Evolutionary conservation across 2,797 vertebrate species (phyloP).

Genomic region (Craterocephalus amniculus): DNA sequence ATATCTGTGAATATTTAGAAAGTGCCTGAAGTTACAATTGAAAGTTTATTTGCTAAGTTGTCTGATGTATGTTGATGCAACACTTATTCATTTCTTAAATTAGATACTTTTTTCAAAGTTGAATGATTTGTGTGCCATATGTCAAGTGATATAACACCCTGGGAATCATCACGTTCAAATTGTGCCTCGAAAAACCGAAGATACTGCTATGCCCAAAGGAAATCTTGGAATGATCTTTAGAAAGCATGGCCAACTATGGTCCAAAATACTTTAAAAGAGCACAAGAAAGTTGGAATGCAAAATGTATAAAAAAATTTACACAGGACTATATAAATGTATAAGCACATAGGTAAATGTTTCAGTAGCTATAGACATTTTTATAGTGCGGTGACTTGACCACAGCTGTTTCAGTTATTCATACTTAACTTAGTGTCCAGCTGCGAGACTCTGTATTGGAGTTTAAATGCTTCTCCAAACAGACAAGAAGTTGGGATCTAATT

Average conservation of each 20-base stretch:
- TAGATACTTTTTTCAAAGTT: neutral
- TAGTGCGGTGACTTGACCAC: conserved; percentile 21
- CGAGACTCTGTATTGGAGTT: conserved; percentile 14
- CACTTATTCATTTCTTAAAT: neutral
- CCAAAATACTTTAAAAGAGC: neutral
- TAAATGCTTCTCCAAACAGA: conserved; percentile 29
- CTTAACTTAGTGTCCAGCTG: conserved; percentile 58
- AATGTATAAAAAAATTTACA: neutral
- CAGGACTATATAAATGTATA: neutral
- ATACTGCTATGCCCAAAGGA: neutral
- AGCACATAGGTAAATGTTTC: no score
- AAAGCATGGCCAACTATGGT: neutral
- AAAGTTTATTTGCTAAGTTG: neutral
- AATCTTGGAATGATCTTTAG: neutral
- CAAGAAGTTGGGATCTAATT: conserved; percentile 46
- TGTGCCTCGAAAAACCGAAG: neutral
- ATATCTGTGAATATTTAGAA: neutral
- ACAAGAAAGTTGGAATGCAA: neutral
- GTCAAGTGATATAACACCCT: neutral
- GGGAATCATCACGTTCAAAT: neutral
- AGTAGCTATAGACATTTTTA: no score
- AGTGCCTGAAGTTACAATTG: neutral
- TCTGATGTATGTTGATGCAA: neutral
- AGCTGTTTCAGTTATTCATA: conserved; percentile 61
- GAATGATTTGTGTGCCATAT: neutral